Conservation (phyloP, 2,888 invertebrate genomes). For the Nesidiocoris tenuis region DNA sequence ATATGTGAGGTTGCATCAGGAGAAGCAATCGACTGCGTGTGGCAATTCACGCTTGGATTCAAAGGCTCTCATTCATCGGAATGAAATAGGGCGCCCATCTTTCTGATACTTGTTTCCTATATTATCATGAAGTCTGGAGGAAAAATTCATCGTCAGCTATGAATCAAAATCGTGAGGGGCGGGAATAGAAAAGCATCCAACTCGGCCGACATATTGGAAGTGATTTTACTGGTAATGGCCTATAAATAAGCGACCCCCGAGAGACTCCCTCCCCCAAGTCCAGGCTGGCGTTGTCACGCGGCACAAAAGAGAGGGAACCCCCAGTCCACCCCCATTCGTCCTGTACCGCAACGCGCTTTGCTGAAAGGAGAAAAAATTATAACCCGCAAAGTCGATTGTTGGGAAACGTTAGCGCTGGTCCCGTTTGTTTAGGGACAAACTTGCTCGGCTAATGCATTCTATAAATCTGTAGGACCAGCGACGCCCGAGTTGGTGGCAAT, state of each 20-base stretch:
- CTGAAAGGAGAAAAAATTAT: slow-evolving; percentile 24
- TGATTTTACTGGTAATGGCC: slow-evolving; percentile 40
- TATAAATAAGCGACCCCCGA: slow-evolving; percentile 31
- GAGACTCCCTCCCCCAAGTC: slow-evolving; percentile 28
- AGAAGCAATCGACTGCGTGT: too few species aligned
- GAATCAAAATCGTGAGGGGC: slow-evolving; percentile 12
- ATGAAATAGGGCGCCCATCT: too few species aligned
- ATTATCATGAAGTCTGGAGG: not conserved
- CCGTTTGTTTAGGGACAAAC: slow-evolving; percentile 39
- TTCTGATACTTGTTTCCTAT: too few species aligned
- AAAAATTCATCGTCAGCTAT: slow-evolving; percentile 21
- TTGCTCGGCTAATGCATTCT: slow-evolving; percentile 40
- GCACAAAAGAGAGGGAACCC: slow-evolving; percentile 20
- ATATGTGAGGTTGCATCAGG: too few species aligned
- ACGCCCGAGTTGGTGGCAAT: slow-evolving; percentile 15
- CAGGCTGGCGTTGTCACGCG: slow-evolving; percentile 30
- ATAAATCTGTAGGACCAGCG: slow-evolving; percentile 31
- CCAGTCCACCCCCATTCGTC: not conserved
- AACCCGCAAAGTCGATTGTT: slow-evolving; percentile 41
- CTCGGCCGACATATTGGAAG: slow-evolving; percentile 36
- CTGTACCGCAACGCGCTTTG: not conserved
- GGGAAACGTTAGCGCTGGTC: slow-evolving; percentile 26
- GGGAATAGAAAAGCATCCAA: slow-evolving; percentile 26
- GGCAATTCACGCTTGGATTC: too few species aligned
- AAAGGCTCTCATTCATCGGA: too few species aligned